Conservation (phyloP, 30 jellyfish, hydroid and myxozoan species). For the Hydractinia symbiolongicarpus region DNA sequence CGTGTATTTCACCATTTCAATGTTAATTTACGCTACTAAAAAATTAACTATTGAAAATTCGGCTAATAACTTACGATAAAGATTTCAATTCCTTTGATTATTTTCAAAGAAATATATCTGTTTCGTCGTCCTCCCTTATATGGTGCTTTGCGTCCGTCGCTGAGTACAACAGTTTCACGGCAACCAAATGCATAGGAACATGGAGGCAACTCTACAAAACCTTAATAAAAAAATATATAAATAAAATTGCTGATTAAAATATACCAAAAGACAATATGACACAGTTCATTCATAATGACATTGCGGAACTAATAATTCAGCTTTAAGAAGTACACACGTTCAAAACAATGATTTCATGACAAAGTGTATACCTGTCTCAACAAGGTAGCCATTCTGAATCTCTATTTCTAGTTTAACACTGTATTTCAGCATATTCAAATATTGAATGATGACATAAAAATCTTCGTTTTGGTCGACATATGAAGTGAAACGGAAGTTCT, state of each 20-base stretch:
- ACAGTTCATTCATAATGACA: too few species aligned
- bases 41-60: too few species aligned
- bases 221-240: constrained; percentile 8
- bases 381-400: background rate
- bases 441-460: constrained; percentile 30
- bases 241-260: too few species aligned
- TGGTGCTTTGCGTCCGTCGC: background rate
- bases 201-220: constrained; percentile 29
- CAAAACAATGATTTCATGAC: too few species aligned
- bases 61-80: constrained; percentile 16
- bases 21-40: too few species aligned
- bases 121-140: constrained; percentile 7
- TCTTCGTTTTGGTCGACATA: background rate
- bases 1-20: too few species aligned
- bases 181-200: constrained; percentile 73
- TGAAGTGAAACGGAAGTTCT: constrained; percentile 8
- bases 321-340: too few species aligned
- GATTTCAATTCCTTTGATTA: background rate
- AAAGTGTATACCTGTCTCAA: constrained; percentile 18
- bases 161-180: constrained; percentile 48
- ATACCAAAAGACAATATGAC: too few species aligned
- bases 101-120: constrained; percentile 6
- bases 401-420: background rate
- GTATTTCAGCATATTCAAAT: background rate
- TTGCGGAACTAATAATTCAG: too few species aligned